Evolutionary conservation across 2,888 invertebrate genomes (phyloP).

Genomic region (Vanessa cardui): DNA sequence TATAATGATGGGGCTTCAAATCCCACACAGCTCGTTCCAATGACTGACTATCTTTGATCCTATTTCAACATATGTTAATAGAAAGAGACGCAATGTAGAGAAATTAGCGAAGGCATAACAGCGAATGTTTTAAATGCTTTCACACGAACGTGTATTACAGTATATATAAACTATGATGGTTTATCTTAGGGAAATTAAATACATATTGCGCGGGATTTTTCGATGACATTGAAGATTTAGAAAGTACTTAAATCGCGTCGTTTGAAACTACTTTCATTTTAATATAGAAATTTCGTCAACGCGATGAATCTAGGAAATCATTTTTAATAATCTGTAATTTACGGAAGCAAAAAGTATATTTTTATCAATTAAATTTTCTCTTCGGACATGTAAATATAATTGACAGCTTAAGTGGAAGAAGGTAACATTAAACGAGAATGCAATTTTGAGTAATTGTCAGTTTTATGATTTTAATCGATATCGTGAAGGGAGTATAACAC

Average conservation of each 20-base stretch:
- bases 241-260: background rate
- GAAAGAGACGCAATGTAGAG: constrained; percentile 35
- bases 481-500: too few relatives aligned
- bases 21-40: constrained; percentile 42
- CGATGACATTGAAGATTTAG: background rate
- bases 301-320: too few relatives aligned
- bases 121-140: constrained; percentile 39
- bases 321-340: too few relatives aligned
- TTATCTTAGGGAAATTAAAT: constrained; percentile 6
- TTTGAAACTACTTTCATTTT: background rate
- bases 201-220: background rate
- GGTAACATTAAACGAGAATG: too few relatives aligned
- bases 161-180: background rate
- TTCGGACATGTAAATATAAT: too few relatives aligned
- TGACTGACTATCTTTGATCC: constrained; percentile 39
- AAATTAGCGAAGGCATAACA: constrained; percentile 40
- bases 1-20: constrained; percentile 36
- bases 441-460: too few relatives aligned
- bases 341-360: too few relatives aligned
- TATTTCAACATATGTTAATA: constrained; percentile 22
- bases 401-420: too few relatives aligned
- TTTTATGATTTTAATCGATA: too few relatives aligned
- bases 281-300: background rate
- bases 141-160: constrained; percentile 27
- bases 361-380: too few relatives aligned